Conservation (phyloP, 2,888 invertebrate species). For the Leucozona laternaria region DNA sequence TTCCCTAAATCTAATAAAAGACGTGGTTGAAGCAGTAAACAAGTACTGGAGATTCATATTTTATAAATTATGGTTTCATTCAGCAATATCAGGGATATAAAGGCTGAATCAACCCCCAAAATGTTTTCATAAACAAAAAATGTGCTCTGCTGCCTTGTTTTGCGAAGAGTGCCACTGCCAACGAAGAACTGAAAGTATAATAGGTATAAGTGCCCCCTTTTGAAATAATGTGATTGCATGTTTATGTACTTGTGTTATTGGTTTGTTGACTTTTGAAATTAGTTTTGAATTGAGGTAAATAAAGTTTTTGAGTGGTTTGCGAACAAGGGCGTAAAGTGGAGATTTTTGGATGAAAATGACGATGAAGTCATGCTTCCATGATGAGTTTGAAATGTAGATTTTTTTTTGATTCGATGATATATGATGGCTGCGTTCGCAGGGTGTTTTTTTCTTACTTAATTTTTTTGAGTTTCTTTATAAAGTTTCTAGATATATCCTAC, state of each 20-base stretch:
- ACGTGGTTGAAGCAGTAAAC: constrained; percentile 39
- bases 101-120: constrained; percentile 43
- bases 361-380: constrained; percentile 39
- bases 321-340: constrained; percentile 43
- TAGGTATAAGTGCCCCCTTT: constrained; percentile 75
- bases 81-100: not conserved
- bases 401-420: constrained; percentile 3
- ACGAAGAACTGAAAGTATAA: constrained; percentile 24
- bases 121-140: constrained; percentile 18
- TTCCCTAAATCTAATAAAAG: not conserved
- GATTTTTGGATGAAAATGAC: constrained; percentile 38
- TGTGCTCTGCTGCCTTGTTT: not conserved
- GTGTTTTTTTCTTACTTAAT: constrained; percentile 21
- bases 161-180: not conserved
- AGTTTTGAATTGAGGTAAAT: constrained; percentile 83
- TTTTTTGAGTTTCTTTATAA: constrained; percentile 1
- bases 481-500: not conserved
- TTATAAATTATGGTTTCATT: constrained; percentile 63
- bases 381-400: constrained; percentile 56
- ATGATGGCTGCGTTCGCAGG: constrained; percentile 23
- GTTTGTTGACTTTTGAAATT: constrained; percentile 83
- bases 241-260: constrained; percentile 80
- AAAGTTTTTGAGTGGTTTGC: constrained; percentile 71
- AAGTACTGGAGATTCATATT: constrained; percentile 58
- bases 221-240: constrained; percentile 76